Base-by-base conservation (phyloP, 1,140 invertebrate species). In the Aphelinus atriplicis region DNA sequence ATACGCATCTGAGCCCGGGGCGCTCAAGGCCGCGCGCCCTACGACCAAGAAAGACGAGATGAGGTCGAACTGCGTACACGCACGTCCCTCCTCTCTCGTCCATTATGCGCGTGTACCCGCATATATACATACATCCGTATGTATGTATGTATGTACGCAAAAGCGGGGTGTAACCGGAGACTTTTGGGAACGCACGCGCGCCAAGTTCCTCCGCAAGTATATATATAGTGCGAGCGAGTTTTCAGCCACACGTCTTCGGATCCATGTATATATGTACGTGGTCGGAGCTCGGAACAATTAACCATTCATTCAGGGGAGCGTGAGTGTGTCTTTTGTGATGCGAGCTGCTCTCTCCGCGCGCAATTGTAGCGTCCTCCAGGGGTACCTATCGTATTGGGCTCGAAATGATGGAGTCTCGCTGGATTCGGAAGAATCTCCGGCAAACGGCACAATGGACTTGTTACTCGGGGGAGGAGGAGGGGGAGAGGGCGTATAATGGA, bases 151-250 rank as follows among this genome's bases (percentile, higher is more conserved):
- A 43, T 42, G 67, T 79, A 78, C 81, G 80, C 79, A 79, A 81
- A 60, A 58, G 53, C 72, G 58, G 46, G 46, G 4, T 47, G 83
- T 82, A 84, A 84, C 78, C 67, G 68, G 81, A 84, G 82, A 83
- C 75, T 73, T 78, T 84, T 83, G 81, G 81, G 83, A 84, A 83
- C 64, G n/a, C 26, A 61, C 48, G 51, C 62, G 76, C 43, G n/a
- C 61, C 26, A 46, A 7, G 57, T 51, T 61, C 57, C 66, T 64
- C 73, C 68, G 60, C 51, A 53, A 53, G 51, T 53, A 53, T 9
- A 53, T 53, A 9, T 53, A 53, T 53, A 53, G 4, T 6, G 77
- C 62, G 73, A 73, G 61, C 61, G 46, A 53, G 63, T 64, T 72
- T 79, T 71, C 66, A 76, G 77, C 72, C 72, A 61, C 58, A 26